Conservation (phyloP, 2,113 vertebrate species). For the Vicugna pacos region DNA sequence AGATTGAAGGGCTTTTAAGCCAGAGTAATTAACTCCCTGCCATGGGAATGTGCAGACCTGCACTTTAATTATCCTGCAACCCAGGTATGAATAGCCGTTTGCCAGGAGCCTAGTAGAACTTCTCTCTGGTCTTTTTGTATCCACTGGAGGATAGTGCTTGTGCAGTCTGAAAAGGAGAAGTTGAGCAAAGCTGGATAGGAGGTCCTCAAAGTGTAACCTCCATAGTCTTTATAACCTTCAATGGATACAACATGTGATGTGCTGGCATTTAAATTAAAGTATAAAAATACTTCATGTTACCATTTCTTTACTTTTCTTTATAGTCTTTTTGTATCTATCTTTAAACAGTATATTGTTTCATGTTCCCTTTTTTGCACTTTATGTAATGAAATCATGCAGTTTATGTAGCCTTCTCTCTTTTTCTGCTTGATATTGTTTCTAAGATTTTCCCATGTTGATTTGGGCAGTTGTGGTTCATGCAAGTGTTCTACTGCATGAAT, state of each 20-base stretch:
- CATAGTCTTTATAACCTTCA: neutral
- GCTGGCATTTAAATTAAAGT: neutral
- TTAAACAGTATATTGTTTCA: neutral
- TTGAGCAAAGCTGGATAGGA: neutral
- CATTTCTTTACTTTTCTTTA: slow-evolving; percentile 28
- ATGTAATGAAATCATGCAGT: neutral
- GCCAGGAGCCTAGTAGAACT: neutral
- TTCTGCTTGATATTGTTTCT: neutral
- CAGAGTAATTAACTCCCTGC: slow-evolving; percentile 64
- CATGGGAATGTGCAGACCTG: slow-evolving; percentile 21
- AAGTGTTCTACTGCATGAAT: neutral
- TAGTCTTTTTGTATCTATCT: neutral
- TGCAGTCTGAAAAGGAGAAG: neutral
- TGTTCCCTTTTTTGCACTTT: slow-evolving; percentile 13
- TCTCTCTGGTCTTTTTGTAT: neutral
- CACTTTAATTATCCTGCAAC: slow-evolving; percentile 40
- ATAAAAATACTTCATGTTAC: neutral
- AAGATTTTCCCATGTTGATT: slow-evolving; percentile 4
- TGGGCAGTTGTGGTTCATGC: neutral
- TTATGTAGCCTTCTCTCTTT: neutral
- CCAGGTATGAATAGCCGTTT: neutral
- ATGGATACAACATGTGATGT: neutral
- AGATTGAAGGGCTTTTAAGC: slow-evolving; percentile 31
- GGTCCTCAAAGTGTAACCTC: neutral
- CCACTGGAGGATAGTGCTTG: neutral